Evolutionary conservation across 2,888 invertebrate genomes (phyloP), one percentile per base, ranked within the genome.

Genomic region (Gisinianus flammeolus): DNA sequence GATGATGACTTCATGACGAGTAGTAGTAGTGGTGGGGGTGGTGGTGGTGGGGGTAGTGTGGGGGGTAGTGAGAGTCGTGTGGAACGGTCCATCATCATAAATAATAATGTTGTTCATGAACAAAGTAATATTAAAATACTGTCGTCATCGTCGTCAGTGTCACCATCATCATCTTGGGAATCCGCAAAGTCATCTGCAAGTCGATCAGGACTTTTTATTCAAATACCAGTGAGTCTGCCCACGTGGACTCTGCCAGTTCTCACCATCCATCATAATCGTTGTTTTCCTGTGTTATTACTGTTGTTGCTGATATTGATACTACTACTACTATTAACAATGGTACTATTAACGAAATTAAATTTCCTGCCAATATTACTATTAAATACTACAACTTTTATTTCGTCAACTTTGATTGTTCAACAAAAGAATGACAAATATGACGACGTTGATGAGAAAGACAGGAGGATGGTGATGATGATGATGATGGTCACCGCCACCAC

Each of bases 321-420:
- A 70, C 71, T 76, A 54, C 54, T 72, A 72, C 31, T 67, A 67
- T n/a, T 70, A 35, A 12, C 64, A 64, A 73, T 73, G 58, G 35
- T 73, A 62, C 35, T 73, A 73, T 44, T 76, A 67, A 75, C 69
- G 76, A 80, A 71, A 77, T 77, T 75, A 71, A 78, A 80, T 78
- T 80, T 80, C 80, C 80, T 80, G 80, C 80, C 80, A 80, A 73
- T 78, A 68, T 44, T 73, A 79, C 66, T 72, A 79, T 54, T 76
- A 76, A 24, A 56, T 54, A 58, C 56, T 76, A 76, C 67, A 68
- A 24, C 22, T 24, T 54, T 66, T 62, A 62, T 74, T 74, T 74
- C 74, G 26, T 74, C 66, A 30, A 26, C 58, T 74, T 74, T 74
- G 31, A 44, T 62, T 73, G 44, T 74, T 74, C 62, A 31, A 72